phyloP scores from a whole-genome alignment of 2,888 invertebrate species.

The Frankliniella intonsa region DNA sequence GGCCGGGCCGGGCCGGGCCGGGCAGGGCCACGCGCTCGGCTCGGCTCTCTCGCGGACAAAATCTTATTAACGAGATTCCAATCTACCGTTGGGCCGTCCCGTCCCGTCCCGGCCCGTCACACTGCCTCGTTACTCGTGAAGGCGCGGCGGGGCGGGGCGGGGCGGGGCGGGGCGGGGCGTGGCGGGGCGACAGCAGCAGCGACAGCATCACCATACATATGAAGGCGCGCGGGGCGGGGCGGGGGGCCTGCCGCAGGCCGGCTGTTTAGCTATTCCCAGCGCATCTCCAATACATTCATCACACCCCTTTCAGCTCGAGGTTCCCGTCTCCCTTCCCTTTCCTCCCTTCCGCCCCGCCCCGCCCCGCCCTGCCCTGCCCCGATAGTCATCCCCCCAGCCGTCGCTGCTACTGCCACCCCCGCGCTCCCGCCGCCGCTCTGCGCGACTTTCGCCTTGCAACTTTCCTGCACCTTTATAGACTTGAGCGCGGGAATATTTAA shows the following conservation, averaged over 20 bases:
- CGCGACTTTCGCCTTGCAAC: neutral
- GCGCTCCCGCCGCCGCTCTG: neutral
- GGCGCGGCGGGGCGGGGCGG: too few species aligned
- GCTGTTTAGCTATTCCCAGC: slow-evolving; percentile 18
- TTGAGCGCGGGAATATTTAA: too few species aligned
- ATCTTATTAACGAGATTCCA: slow-evolving; percentile 25
- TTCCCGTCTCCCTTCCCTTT: too few species aligned
- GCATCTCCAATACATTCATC: slow-evolving; percentile 25
- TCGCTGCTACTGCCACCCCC: neutral
- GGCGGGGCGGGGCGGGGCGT: too few species aligned
- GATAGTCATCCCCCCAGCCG: neutral
- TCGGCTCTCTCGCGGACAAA: slow-evolving; percentile 6
- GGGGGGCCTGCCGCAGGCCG: neutral
- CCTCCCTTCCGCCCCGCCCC: neutral
- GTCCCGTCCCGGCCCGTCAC: neutral
- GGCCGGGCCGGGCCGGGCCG: too few species aligned
- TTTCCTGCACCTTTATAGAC: too few species aligned
- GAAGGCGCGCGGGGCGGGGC: too few species aligned
- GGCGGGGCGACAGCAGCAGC: too few species aligned
- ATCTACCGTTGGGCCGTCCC: neutral
- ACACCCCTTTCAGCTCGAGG: slow-evolving; percentile 5
- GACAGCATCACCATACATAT: too few species aligned
- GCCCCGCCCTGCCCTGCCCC: neutral
- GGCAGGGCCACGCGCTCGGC: neutral
- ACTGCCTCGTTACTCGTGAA: neutral